Evolutionary conservation across 1,140 invertebrate genomes (phyloP).

Genomic region (Drosophila nigrodunni): DNA sequence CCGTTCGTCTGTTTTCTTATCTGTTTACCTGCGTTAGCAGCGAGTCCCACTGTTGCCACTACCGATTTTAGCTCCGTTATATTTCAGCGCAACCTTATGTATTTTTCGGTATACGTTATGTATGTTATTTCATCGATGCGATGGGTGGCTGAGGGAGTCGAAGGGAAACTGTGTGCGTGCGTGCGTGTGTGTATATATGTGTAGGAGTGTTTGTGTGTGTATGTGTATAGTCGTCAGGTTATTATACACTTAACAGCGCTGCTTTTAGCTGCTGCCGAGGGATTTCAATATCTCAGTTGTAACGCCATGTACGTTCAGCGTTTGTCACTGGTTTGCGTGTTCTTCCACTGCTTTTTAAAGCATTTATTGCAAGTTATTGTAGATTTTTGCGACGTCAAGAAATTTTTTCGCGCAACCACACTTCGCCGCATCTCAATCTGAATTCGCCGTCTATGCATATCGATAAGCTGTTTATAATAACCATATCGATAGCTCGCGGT

Average conservation of each 20-base stretch:
- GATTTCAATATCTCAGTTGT: constrained; percentile 49
- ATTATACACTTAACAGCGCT: constrained; percentile 53
- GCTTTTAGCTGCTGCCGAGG: constrained; percentile 32
- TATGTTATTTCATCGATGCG: constrained; percentile 75
- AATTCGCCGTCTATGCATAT: constrained; percentile 37
- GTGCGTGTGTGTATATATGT: constrained; percentile 31
- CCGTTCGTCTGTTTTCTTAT: constrained; percentile 49
- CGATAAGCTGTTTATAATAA: constrained; percentile 21
- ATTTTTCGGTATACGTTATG: constrained; percentile 78
- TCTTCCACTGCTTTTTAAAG: constrained; percentile 58
- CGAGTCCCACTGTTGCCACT: constrained; percentile 20
- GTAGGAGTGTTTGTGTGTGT: constrained; percentile 18
- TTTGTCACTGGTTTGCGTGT: constrained; percentile 58
- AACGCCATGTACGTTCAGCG: constrained; percentile 61
- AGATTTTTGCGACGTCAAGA: constrained; percentile 61
- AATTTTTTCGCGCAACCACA: constrained; percentile 65
- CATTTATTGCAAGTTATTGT: constrained; percentile 63
- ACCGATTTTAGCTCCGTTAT: constrained; percentile 48
- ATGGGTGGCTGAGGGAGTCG: constrained; percentile 10
- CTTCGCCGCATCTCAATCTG: constrained; percentile 49
- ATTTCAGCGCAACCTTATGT: constrained; percentile 60
- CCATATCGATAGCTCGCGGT: constrained; percentile 24
- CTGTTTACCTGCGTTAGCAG: constrained; percentile 39
- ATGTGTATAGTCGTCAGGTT: constrained; percentile 47
- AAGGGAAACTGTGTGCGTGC: constrained; percentile 32